Conservation (phyloP, 2,888 invertebrate species). For the Ichneumoninae sp. region DNA sequence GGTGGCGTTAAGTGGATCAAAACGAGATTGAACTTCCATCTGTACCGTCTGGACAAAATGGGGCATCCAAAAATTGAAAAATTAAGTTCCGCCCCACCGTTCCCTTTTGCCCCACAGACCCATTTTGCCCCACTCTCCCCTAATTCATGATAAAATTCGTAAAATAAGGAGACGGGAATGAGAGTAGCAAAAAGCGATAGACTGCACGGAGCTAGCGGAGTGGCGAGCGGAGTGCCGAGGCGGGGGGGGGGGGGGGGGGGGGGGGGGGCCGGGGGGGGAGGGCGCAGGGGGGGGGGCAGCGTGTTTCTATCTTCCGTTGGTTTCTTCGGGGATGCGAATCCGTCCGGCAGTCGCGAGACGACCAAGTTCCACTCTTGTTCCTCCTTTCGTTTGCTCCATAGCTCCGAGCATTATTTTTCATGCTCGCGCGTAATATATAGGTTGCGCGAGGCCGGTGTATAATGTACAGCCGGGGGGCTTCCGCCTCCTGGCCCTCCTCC, state of each 20-base stretch:
- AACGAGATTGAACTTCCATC: too few relatives aligned
- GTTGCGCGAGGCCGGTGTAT: constrained; percentile 10
- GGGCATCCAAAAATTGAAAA: too few relatives aligned
- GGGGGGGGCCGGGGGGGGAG: background rate
- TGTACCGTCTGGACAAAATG: too few relatives aligned
- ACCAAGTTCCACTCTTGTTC: background rate
- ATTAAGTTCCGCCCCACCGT: too few relatives aligned
- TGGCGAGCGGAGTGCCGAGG: background rate
- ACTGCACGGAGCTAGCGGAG: background rate
- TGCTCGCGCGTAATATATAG: constrained; percentile 18
- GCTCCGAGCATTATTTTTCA: constrained; percentile 33
- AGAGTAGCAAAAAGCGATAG: background rate
- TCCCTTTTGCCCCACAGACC: too few relatives aligned
- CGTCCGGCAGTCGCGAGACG: background rate
- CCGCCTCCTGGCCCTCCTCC: background rate
- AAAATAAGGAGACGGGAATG: background rate
- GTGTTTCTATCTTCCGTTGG: background rate
- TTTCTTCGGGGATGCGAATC: background rate
- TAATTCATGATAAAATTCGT: constrained; percentile 17
- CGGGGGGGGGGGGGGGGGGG: too few relatives aligned
- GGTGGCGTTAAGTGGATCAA: background rate
- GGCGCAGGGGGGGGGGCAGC: background rate
- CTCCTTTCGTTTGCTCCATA: background rate
- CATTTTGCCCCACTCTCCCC: too few relatives aligned
- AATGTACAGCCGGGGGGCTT: constrained; percentile 14